Conservation (phyloP, 2,888 invertebrate species). For the Xestia xanthographa region DNA sequence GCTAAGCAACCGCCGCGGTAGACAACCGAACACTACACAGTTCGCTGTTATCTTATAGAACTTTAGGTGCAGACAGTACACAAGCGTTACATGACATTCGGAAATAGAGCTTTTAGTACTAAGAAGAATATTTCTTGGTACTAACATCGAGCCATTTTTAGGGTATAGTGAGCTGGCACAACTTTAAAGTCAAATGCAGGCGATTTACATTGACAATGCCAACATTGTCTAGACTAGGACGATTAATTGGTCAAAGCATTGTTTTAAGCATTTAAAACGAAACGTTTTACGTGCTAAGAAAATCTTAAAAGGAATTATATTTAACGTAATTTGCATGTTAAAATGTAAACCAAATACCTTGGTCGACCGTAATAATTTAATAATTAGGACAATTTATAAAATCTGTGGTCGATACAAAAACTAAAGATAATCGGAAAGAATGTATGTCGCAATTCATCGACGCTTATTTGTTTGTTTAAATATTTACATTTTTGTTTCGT, state of each 20-base stretch:
- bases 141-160: not conserved
- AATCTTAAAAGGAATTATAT: not conserved
- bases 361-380: not conserved
- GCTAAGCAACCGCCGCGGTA: constrained; percentile 82
- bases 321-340: no score
- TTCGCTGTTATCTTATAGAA: constrained; percentile 29
- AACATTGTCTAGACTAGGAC: constrained; percentile 26
- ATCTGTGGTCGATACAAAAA: not conserved
- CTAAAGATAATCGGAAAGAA: not conserved
- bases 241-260: constrained; percentile 1
- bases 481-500: not conserved
- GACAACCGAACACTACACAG: constrained; percentile 45
- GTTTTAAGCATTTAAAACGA: not conserved
- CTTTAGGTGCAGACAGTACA: constrained; percentile 24
- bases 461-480: constrained; percentile 22
- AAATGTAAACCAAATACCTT: no score
- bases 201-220: not conserved
- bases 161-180: not conserved
- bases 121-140: constrained; percentile 2
- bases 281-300: not conserved
- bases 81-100: constrained; percentile 18
- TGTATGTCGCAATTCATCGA: not conserved
- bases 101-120: not conserved
- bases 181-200: not conserved
- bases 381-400: constrained; percentile 1